Percentiles rank a stretch among this genome's conserved stretches.
These are phyloP conservation scores for Taenioides sp. DNA, from an alignment of 2,797 vertebrate species.

Conservation along the genomic window DNA sequence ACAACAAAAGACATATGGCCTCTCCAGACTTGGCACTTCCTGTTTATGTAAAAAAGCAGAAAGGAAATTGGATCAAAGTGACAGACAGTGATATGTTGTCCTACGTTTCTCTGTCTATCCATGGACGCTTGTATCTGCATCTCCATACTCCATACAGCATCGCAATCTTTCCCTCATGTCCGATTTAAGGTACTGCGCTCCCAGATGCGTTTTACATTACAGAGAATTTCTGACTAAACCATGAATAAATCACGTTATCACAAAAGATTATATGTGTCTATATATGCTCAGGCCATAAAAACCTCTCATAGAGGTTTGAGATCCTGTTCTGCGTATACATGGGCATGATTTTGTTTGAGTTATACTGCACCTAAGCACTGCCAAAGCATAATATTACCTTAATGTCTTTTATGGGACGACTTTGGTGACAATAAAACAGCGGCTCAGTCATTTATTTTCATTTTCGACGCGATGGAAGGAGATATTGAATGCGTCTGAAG, in stretches of 20 bases:
- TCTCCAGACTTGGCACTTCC: conserved; percentile 2
- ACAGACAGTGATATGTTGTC: neutral
- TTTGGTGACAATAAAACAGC: conserved; percentile 16
- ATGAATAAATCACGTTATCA: conserved; percentile 41
- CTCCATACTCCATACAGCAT: neutral
- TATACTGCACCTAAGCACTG: conserved; percentile 9
- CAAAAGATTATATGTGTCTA: conserved; percentile 19
- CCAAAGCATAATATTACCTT: conserved; percentile 17
- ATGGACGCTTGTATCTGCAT: neutral
- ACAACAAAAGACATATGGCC: neutral
- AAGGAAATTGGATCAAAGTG: conserved; percentile 1
- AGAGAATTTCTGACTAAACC: conserved; percentile 30
- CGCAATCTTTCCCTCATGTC: conserved; percentile 25
- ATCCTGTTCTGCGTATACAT: neutral
- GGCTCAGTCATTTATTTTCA: conserved; percentile 25
- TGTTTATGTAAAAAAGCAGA: neutral
- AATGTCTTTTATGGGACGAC: conserved; percentile 18
- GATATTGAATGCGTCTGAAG: conserved; percentile 1
- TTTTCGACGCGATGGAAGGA: conserved; percentile 20
- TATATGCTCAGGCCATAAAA: conserved; percentile 19
- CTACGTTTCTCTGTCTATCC: neutral
- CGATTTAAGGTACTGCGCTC: conserved; percentile 37
- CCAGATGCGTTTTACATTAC: conserved; percentile 41
- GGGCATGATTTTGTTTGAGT: conserved; percentile 9
- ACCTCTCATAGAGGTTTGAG: conserved; percentile 7